Percentiles rank a stretch among this genome's conserved stretches.
phyloP scores from a whole-genome alignment of 2,888 invertebrate species.

The Xylota sylvarum region DNA sequence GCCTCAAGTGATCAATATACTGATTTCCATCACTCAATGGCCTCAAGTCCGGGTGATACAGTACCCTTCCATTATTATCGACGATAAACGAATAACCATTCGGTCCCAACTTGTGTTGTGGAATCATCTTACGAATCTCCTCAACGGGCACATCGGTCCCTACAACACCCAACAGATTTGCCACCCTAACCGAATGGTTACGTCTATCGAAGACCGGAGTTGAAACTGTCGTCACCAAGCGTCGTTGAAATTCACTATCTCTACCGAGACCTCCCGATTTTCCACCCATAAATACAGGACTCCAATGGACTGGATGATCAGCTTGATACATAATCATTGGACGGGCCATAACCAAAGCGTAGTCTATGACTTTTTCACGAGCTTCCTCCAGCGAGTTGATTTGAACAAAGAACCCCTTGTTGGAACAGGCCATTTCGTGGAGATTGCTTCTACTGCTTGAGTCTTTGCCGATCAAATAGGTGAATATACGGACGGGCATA shows the following conservation, averaged over 20 bases:
- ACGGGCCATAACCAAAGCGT: slow-evolving; percentile 96
- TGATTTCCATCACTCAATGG: slow-evolving; percentile 88
- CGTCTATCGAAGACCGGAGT: slow-evolving; percentile 97
- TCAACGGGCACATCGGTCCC: slow-evolving; percentile 98
- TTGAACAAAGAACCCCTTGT: slow-evolving; percentile 94
- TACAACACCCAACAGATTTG: slow-evolving; percentile 97
- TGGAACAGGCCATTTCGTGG: slow-evolving; percentile 97
- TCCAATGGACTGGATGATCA: slow-evolving; percentile 97
- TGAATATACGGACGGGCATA: slow-evolving; percentile 97
- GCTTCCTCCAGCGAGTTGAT: slow-evolving; percentile 96
- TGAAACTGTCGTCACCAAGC: slow-evolving; percentile 96
- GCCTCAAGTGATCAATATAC: slow-evolving; percentile 94
- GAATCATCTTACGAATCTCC: slow-evolving; percentile 97
- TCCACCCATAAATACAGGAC: slow-evolving; percentile 94
- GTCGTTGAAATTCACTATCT: slow-evolving; percentile 87
- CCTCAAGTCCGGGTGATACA: slow-evolving; percentile 97
- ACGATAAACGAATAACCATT: slow-evolving; percentile 98
- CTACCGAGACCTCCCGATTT: slow-evolving; percentile 87
- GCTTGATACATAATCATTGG: slow-evolving; percentile 98
- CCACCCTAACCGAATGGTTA: slow-evolving; percentile 94
- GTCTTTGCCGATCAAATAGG: slow-evolving; percentile 97
- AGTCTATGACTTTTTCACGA: slow-evolving; percentile 96
- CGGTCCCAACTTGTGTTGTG: slow-evolving; percentile 97
- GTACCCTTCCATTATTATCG: slow-evolving; percentile 98
- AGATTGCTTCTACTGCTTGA: slow-evolving; percentile 94